Percentiles rank a stretch among this genome's conserved stretches.
phyloP scores from a whole-genome alignment of 2,888 invertebrate genomes.

The Conomelus anceps region DNA sequence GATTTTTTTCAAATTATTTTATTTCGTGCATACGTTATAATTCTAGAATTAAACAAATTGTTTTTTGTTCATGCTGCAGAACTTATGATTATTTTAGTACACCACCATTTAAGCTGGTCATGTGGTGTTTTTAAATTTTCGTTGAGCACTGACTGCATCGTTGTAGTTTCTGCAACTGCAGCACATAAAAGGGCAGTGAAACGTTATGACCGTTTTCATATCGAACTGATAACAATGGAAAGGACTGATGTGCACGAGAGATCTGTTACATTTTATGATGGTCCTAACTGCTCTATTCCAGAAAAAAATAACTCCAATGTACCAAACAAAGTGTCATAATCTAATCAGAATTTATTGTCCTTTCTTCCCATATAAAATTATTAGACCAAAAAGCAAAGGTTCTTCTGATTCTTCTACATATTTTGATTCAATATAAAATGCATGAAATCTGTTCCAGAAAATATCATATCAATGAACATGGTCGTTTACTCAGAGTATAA shows the following conservation, averaged over 20 bases:
- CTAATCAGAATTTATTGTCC: too few relatives aligned
- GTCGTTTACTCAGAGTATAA: neutral
- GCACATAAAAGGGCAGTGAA: neutral
- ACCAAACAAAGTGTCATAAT: neutral
- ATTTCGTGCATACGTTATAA: too few relatives aligned
- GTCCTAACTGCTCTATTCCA: neutral
- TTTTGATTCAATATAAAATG: neutral
- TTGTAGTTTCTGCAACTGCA: neutral
- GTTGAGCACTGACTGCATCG: neutral
- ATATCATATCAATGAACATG: neutral
- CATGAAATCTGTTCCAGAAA: neutral
- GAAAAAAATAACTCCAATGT: neutral
- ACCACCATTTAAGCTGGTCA: neutral
- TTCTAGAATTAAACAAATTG: too few relatives aligned
- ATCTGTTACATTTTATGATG: neutral
- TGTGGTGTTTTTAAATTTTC: neutral
- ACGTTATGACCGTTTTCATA: neutral
- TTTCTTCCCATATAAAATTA: too few relatives aligned
- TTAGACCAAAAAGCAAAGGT: too few relatives aligned
- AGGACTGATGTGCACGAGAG: neutral
- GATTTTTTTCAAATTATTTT: too few relatives aligned
- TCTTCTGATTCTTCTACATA: too few relatives aligned
- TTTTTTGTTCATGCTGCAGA: too few relatives aligned
- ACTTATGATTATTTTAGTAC: neutral
- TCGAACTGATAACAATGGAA: neutral